Conservation (phyloP, 2,888 invertebrate species). For the Carpatolechia fugitivella region DNA sequence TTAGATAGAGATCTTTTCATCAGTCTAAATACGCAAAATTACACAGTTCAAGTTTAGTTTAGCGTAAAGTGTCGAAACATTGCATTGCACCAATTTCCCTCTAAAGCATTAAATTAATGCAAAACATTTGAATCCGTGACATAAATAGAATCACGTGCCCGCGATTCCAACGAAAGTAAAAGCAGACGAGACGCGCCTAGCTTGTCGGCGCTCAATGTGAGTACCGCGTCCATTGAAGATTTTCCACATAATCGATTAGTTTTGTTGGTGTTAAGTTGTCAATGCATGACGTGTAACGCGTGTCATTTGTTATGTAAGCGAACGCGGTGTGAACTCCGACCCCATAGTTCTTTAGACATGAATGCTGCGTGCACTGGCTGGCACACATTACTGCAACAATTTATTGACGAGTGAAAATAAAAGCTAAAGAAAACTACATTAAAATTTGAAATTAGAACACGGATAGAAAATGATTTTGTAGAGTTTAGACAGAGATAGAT, state of each 20-base stretch:
- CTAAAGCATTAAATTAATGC: conserved; percentile 5
- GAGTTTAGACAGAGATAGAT: no score
- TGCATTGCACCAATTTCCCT: conserved; percentile 4
- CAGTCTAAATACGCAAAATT: not conserved
- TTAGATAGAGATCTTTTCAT: not conserved
- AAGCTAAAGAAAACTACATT: no score
- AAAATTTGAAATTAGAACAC: no score
- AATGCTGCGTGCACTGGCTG: not conserved
- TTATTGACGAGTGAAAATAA: no score
- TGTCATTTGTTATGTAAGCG: conserved; percentile 20
- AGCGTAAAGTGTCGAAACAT: not conserved
- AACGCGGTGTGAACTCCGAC: conserved; percentile 37
- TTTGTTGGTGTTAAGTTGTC: not conserved
- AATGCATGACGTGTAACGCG: not conserved
- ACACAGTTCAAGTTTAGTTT: not conserved
- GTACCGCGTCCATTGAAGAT: not conserved
- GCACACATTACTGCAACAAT: not conserved
- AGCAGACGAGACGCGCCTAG: conserved; percentile 8
- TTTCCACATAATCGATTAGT: not conserved
- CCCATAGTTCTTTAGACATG: conserved; percentile 24
- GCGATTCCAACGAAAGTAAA: conserved; percentile 20
- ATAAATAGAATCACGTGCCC: conserved; percentile 13
- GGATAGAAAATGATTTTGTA: no score
- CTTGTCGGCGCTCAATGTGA: not conserved
- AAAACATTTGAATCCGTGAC: conserved; percentile 20